Conservation (phyloP, 2,113 vertebrate species). For the Gavia stellata region DNA sequence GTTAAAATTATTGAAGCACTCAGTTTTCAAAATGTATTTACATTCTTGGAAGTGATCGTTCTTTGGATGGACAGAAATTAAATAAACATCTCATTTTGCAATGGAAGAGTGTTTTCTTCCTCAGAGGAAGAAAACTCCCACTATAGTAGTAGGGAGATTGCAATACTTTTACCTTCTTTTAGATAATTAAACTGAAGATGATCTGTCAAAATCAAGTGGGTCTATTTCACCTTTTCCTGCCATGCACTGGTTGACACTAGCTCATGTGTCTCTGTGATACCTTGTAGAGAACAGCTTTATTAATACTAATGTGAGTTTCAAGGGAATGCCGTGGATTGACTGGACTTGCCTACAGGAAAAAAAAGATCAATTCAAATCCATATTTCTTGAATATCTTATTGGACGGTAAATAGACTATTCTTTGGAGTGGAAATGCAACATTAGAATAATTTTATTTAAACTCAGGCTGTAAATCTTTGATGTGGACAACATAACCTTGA, state of each 20-base stretch:
- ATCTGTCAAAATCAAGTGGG: background rate
- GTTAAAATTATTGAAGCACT: background rate
- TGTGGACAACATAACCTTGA: conserved; percentile 7
- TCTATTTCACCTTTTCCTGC: background rate
- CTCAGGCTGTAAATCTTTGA: conserved; percentile 41
- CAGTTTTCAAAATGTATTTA: background rate
- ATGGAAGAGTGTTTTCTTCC: background rate
- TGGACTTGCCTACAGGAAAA: background rate
- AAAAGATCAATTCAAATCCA: background rate
- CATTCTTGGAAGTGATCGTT: background rate
- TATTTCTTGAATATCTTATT: background rate
- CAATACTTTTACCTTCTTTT: background rate
- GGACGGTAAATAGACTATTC: conserved; percentile 19
- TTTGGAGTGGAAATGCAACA: conserved; percentile 35
- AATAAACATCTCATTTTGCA: background rate
- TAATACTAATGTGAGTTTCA: background rate
- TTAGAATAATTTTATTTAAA: conserved; percentile 44
- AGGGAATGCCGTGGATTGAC: background rate
- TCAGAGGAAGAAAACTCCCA: too few relatives aligned
- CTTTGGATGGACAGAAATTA: background rate
- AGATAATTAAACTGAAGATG: background rate
- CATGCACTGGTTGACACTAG: background rate
- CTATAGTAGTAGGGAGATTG: background rate
- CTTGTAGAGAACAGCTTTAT: background rate
- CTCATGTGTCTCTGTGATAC: background rate